Evolutionary conservation across 2,888 invertebrate genomes (phyloP).

Genomic region (Acleris holmiana): DNA sequence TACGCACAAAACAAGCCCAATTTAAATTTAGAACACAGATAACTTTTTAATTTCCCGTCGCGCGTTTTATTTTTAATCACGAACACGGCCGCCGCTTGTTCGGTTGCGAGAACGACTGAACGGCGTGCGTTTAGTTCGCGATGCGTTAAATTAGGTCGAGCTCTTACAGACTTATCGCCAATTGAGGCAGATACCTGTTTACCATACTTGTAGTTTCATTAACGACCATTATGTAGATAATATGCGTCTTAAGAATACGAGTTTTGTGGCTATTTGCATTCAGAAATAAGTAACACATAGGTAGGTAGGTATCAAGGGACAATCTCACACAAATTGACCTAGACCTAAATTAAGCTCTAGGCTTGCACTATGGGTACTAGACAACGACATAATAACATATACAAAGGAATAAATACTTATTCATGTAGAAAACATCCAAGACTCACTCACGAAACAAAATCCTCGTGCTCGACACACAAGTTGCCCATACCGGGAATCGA

Average conservation of each 20-base stretch:
- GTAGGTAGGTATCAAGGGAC: no score
- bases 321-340: no score
- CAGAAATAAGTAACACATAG: no score
- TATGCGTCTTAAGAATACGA: not conserved
- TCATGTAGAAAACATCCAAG: no score
- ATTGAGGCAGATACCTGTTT: constrained; percentile 29
- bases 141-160: constrained; percentile 31
- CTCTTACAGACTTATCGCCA: constrained; percentile 28
- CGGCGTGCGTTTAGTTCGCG: constrained; percentile 10
- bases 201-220: constrained; percentile 1
- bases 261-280: not conserved
- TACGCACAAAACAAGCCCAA: constrained; percentile 27
- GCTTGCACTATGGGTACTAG: no score
- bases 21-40: constrained; percentile 27
- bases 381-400: no score
- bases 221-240: not conserved
- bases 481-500: no score
- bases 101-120: constrained; percentile 30
- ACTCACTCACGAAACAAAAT: no score
- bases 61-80: constrained; percentile 32
- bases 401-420: no score
- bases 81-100: constrained; percentile 26
- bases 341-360: no score
- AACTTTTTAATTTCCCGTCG: constrained; percentile 27
- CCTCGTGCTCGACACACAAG: no score